These are phyloP conservation scores for Ips nitidus DNA, from an alignment of 1,140 invertebrate species.

Conservation along the genomic window DNA sequence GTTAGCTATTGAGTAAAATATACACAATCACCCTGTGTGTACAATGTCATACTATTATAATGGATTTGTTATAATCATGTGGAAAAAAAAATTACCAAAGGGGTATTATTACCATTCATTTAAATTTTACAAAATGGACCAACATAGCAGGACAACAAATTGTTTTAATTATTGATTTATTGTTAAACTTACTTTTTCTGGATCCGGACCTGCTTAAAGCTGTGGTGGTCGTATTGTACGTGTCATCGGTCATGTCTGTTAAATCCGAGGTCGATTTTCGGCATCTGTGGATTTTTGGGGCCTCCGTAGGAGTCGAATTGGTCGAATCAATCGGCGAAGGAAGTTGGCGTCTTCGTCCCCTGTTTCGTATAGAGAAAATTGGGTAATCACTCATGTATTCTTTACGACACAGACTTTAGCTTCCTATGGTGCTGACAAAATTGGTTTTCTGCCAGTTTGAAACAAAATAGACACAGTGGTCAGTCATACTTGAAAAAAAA, in stretches of 20 bases:
- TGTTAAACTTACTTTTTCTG: constrained; percentile 53
- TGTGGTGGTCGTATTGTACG: constrained; percentile 61
- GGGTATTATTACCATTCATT: too few relatives aligned
- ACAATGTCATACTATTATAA: too few relatives aligned
- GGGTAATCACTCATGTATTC: not conserved
- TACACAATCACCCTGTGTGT: too few relatives aligned
- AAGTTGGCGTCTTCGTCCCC: constrained; percentile 27
- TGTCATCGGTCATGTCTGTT: constrained; percentile 64
- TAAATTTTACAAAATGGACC: too few relatives aligned
- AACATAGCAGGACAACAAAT: not conserved
- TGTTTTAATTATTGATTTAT: not conserved
- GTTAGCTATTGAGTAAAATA: too few relatives aligned
- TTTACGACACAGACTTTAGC: not conserved
- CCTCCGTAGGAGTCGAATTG: constrained; percentile 43
- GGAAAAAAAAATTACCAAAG: too few relatives aligned
- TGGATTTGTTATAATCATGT: too few relatives aligned
- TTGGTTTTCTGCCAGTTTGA: too few relatives aligned
- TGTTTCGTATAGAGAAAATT: not conserved
- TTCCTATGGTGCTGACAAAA: too few relatives aligned
- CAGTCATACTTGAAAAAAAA: not conserved
- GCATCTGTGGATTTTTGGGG: constrained; percentile 51
- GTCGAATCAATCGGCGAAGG: constrained; percentile 40
- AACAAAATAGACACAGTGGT: too few relatives aligned
- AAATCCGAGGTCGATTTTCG: constrained; percentile 74
- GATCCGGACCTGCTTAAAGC: constrained; percentile 63